These are phyloP conservation scores for Bradypodion ventrale DNA, from an alignment of 2,797 vertebrate genomes.

Conservation along the genomic window DNA sequence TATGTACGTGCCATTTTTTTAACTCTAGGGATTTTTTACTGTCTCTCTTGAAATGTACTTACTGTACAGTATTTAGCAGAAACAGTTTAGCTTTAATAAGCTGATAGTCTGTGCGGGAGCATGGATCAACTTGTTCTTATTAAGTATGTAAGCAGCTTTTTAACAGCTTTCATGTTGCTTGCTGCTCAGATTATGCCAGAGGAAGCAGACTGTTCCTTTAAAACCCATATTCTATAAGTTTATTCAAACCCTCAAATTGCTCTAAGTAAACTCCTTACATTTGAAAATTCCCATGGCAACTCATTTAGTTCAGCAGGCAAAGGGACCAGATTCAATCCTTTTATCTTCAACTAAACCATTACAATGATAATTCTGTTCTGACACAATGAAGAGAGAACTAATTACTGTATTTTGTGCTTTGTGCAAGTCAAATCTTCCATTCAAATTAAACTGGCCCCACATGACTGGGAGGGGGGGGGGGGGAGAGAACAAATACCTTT, in stretches of 20 bases:
- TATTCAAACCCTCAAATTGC: slow-evolving; percentile 81
- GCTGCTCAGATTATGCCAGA: slow-evolving; percentile 65
- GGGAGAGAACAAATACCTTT: slow-evolving; percentile 65
- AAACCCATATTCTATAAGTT: slow-evolving; percentile 77
- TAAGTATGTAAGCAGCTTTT: slow-evolving; percentile 72
- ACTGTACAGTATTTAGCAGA: slow-evolving; percentile 67
- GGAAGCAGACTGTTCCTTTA: slow-evolving; percentile 72
- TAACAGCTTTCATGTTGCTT: slow-evolving; percentile 62
- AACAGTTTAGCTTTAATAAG: slow-evolving; percentile 73
- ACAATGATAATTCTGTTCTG: slow-evolving; percentile 78
- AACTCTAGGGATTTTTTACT: slow-evolving; percentile 66
- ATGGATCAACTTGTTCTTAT: slow-evolving; percentile 73
- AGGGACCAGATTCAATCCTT: slow-evolving; percentile 78
- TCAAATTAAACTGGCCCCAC: slow-evolving; percentile 72
- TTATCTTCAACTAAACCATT: slow-evolving; percentile 80
- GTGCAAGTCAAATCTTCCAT: slow-evolving; percentile 75
- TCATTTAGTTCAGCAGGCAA: slow-evolving; percentile 79
- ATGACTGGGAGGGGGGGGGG: too few species aligned
- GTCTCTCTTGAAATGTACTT: slow-evolving; percentile 68
- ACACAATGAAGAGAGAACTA: slow-evolving; percentile 80
- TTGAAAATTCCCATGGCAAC: slow-evolving; percentile 83
- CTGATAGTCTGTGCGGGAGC: slow-evolving; percentile 59
- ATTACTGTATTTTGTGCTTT: slow-evolving; percentile 73
- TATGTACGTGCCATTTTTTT: slow-evolving; percentile 29
- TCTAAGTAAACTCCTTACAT: slow-evolving; percentile 78